These are phyloP conservation scores for Rhopalosiphum padi DNA, from an alignment of 1,140 invertebrate genomes.

Conservation along the genomic window DNA sequence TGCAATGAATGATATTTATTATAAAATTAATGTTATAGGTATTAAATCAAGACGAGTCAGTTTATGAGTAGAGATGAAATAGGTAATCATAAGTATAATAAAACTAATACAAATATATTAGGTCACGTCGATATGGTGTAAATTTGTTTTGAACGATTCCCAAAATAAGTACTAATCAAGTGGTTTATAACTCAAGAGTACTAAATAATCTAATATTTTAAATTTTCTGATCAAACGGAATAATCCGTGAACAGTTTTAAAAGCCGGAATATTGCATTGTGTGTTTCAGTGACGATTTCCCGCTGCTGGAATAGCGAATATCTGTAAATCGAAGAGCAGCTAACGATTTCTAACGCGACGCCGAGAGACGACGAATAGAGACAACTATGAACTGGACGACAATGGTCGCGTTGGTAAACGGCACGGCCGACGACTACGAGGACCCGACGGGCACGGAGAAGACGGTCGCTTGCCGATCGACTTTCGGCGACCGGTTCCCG, in stretches of 20 bases:
- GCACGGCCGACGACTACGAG: background rate
- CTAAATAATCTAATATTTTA: background rate
- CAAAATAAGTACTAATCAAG: background rate
- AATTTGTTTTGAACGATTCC: background rate
- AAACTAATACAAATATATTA: background rate
- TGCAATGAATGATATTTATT: background rate
- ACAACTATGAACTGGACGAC: conserved; percentile 1
- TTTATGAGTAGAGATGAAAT: background rate
- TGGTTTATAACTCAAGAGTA: background rate
- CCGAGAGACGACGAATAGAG: background rate
- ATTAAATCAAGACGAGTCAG: background rate
- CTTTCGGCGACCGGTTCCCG: conserved; percentile 64
- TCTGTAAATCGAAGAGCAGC: no score
- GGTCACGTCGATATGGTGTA: background rate
- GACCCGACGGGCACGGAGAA: background rate
- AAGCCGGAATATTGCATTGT: background rate
- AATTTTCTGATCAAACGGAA: background rate
- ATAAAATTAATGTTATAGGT: background rate
- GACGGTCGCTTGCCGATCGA: conserved; percentile 59
- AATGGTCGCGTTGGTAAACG: background rate
- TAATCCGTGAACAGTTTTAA: background rate
- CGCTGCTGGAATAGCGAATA: background rate
- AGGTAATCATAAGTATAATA: background rate
- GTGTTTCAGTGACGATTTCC: background rate
- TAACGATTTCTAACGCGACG: background rate